Percentiles rank a stretch among this genome's conserved stretches.
These are phyloP conservation scores for Ips typographus DNA, from an alignment of 1,140 invertebrate species.

Conservation along the genomic window DNA sequence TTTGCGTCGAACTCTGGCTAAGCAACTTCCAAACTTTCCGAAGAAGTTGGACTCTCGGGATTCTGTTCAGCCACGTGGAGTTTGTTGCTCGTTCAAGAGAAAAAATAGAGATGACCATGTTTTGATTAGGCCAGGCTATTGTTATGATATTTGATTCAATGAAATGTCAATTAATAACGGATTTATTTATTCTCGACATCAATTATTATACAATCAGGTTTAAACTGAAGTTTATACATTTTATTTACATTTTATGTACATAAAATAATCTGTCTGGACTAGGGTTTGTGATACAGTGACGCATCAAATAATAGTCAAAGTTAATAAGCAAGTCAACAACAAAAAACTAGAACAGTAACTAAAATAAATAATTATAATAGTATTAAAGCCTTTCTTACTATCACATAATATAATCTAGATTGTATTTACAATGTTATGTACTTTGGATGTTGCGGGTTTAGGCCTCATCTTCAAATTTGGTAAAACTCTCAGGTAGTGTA, in stretches of 20 bases:
- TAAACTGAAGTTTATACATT: not conserved
- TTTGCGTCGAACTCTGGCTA: not conserved
- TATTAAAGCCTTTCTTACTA: too few species aligned
- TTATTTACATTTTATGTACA: not conserved
- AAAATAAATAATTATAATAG: too few species aligned
- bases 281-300: too few species aligned
- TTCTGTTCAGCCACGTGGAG: slow-evolving; percentile 10
- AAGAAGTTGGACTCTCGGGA: slow-evolving; percentile 9
- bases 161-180: not conserved
- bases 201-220: too few species aligned
- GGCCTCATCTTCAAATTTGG: not conserved
- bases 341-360: too few species aligned
- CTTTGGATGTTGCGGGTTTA: not conserved
- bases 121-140: not conserved
- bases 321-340: too few species aligned
- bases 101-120: not conserved
- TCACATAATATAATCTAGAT: too few species aligned
- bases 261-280: not conserved
- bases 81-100: slow-evolving; percentile 4
- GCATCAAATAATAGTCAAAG: too few species aligned
- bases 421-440: not conserved
- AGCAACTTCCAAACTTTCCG: slow-evolving; percentile 12
- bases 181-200: not conserved
- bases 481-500: not conserved
- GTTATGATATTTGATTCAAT: not conserved